Evolutionary conservation across 1,140 invertebrate species (phyloP), one percentile per base, ranked within the genome.

Genomic region (Zaprionus inermis): DNA sequence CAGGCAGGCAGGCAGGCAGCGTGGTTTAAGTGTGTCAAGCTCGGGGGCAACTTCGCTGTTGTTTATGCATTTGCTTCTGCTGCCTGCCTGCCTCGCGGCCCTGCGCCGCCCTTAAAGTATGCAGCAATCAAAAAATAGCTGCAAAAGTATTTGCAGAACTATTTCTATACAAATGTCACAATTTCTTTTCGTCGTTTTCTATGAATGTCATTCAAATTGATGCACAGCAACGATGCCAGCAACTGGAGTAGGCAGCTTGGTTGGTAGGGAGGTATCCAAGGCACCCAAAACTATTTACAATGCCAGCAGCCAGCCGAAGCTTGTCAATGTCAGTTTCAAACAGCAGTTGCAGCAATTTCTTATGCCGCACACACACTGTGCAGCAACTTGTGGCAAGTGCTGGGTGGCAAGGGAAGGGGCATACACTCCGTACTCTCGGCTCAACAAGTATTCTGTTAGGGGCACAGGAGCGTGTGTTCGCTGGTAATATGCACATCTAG

Each of bases 191-290:
- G 69, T 74, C 69, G 68, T 81, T 85, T 76, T 85, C 77, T 78
- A 70, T 85, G 83, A 88, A 88, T 88, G 84, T 89, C 83, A 84
- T 88, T 88, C 83, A 88, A 88, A 88, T 89, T 88, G 83, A 88
- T 88, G 83, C 77, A 46, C 59, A 77, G 69, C 67, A 67, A 64
- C 5, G 3, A 24, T 81, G 79, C 75, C 76, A 68, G 66, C 44
- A 60, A 41, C 32, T 5, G 18, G 14, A 22, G 9, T 6, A 12
- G 7, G 44, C 14, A 0, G 0, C 14, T 16, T 2, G 38, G n/a
- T 14, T 1, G 7, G n/a, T 7, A 44, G 38, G n/a, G 16, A n/a
- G 14, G n/a, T 6, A 7, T 6, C 10, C 76, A 63, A 73, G 78
- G 57, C 58, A 55, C 61, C 56, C 41, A 63, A 24, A 56, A 69